Percentiles rank a stretch among this genome's conserved stretches.
These are phyloP conservation scores for Mactra quadrangularis DNA, from an alignment of 1,140 invertebrate species.

Conservation along the genomic window DNA sequence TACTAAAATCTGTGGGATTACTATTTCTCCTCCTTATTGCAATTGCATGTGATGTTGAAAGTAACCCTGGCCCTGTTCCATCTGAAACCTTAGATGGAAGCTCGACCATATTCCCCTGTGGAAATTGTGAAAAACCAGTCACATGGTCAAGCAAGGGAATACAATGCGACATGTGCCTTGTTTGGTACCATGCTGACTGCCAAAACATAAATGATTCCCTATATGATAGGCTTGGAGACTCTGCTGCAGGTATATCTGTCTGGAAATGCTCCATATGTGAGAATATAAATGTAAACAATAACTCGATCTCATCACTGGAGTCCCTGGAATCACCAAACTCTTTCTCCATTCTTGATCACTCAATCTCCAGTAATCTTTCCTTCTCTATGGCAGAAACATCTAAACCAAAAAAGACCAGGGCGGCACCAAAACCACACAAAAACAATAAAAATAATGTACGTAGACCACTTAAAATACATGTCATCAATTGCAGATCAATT, in stretches of 20 bases:
- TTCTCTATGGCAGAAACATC: constrained; percentile 4
- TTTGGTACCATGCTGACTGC: constrained; percentile 23
- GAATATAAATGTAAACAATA: constrained; percentile 28
- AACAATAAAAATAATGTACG: neutral
- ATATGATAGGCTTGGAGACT: constrained; percentile 30
- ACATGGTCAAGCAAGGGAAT: constrained; percentile 3
- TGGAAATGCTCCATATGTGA: constrained; percentile 29
- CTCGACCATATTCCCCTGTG: constrained; percentile 22
- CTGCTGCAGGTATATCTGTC: constrained; percentile 5
- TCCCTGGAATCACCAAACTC: neutral
- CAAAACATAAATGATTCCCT: too few species aligned
- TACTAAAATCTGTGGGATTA: too few species aligned
- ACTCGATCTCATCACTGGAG: neutral
- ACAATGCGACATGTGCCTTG: constrained; percentile 20
- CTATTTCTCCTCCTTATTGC: too few species aligned
- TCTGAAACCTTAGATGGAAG: neutral
- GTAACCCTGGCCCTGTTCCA: constrained; percentile 20
- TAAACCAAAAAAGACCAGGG: neutral
- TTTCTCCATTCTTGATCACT: neutral
- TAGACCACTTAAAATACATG: constrained; percentile 4
- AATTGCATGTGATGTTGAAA: constrained; percentile 17
- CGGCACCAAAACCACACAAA: too few species aligned
- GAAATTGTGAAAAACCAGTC: constrained; percentile 30
- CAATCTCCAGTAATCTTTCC: neutral
- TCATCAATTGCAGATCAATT: too few species aligned